Conservation (phyloP, 2,797 vertebrate species). For the Diplodus puntazzo region DNA sequence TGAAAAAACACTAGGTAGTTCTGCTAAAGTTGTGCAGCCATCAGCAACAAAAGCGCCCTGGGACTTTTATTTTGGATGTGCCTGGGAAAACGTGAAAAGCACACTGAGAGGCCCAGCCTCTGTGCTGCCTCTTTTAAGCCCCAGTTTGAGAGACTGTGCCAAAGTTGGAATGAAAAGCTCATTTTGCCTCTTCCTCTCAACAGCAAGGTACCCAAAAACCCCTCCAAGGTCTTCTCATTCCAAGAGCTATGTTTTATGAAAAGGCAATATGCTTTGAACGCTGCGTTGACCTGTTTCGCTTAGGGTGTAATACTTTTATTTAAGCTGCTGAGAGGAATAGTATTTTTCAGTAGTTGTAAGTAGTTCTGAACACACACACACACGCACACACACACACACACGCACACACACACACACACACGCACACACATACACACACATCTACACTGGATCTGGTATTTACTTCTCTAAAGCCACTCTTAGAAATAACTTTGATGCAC, state of each 20-base stretch:
- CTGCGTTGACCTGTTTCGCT: conserved; percentile 54
- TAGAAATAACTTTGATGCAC: background rate
- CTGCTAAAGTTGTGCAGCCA: background rate
- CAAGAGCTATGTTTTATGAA: conserved; percentile 73
- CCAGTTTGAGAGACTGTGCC: conserved; percentile 73
- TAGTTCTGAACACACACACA: conserved; percentile 2
- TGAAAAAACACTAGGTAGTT: background rate
- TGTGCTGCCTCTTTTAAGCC: conserved; percentile 72
- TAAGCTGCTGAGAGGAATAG: conserved; percentile 30
- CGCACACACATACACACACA: too few species aligned
- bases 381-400: too few species aligned
- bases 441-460: background rate
- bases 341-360: conserved; percentile 16
- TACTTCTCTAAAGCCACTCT: background rate
- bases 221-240: conserved; percentile 68
- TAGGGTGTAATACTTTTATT: conserved; percentile 59
- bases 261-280: conserved; percentile 73
- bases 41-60: background rate
- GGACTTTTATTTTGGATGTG: conserved; percentile 74
- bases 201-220: conserved; percentile 66
- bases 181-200: conserved; percentile 76
- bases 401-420: background rate
- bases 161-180: conserved; percentile 83
- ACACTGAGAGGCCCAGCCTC: conserved; percentile 74
- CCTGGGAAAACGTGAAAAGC: conserved; percentile 84